These are phyloP conservation scores for Microctonus hyperodae DNA, from an alignment of 2,888 invertebrate species.

Conservation along the genomic window DNA sequence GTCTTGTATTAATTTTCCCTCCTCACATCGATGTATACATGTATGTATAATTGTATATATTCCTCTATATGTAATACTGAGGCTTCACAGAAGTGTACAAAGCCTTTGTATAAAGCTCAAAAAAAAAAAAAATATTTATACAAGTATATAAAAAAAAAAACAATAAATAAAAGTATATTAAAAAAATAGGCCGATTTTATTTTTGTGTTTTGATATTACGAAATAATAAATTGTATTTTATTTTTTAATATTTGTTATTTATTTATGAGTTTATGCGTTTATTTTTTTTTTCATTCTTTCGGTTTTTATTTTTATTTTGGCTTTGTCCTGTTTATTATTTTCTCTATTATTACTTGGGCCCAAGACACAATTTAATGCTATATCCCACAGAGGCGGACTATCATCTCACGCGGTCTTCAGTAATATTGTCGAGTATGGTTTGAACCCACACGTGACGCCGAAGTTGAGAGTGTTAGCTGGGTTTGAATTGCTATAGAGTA, in stretches of 20 bases:
- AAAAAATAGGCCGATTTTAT: too few relatives aligned
- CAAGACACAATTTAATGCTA: neutral
- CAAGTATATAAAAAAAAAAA: neutral
- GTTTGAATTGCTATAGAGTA: neutral
- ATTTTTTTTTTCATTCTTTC: neutral
- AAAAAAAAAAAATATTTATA: neutral
- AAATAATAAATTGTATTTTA: too few relatives aligned
- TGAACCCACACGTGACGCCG: conserved; percentile 1
- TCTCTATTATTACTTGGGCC: neutral
- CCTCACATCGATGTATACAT: neutral
- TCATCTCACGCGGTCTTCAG: neutral
- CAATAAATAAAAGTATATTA: neutral
- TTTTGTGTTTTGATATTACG: too few relatives aligned
- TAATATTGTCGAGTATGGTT: neutral
- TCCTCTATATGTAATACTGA: neutral
- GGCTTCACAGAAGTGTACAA: neutral
- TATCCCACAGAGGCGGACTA: neutral
- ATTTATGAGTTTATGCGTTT: neutral
- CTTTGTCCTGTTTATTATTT: neutral
- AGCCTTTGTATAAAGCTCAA: neutral
- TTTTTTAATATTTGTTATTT: too few relatives aligned
- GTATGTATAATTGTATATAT: neutral
- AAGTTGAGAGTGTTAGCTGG: conserved; percentile 12
- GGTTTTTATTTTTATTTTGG: neutral
- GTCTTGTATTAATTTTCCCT: conserved; percentile 2